Conservation (phyloP, 1,140 invertebrate genomes). For the Drosophila trapezifrons region DNA sequence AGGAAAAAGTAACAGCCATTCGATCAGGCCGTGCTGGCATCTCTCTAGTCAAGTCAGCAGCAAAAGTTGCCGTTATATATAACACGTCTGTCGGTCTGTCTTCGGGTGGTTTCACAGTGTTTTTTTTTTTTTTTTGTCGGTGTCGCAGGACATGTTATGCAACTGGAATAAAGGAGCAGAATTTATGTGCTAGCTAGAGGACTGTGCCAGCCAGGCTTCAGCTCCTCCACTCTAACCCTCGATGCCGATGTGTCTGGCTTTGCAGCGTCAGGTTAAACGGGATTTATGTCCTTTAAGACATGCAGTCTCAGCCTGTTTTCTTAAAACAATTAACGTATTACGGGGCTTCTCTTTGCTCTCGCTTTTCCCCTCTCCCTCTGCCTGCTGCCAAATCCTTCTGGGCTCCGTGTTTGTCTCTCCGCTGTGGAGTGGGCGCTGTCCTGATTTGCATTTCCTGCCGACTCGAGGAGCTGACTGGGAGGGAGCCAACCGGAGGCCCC, state of each 20-base stretch:
- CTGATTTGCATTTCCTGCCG: slow-evolving; percentile 67
- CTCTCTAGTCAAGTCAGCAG: slow-evolving; percentile 64
- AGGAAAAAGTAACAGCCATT: not conserved
- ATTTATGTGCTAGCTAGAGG: slow-evolving; percentile 71
- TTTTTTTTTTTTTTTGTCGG: slow-evolving; percentile 41
- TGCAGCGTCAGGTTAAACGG: slow-evolving; percentile 77
- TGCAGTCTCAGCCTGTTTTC: slow-evolving; percentile 61
- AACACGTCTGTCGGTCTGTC: slow-evolving; percentile 56
- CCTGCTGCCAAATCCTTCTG: slow-evolving; percentile 44
- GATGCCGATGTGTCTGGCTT: slow-evolving; percentile 37
- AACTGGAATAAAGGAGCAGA: slow-evolving; percentile 74
- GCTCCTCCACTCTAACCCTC: not conserved
- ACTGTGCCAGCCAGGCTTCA: slow-evolving; percentile 34
- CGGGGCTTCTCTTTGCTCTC: slow-evolving; percentile 12
- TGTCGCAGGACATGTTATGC: slow-evolving; percentile 76
- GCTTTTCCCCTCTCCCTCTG: not conserved
- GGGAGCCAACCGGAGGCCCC: slow-evolving; percentile 12
- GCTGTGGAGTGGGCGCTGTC: slow-evolving; percentile 3
- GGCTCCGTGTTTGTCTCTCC: slow-evolving; percentile 44
- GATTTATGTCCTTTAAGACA: slow-evolving; percentile 66
- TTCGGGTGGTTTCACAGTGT: slow-evolving; percentile 37
- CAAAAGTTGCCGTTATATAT: slow-evolving; percentile 69
- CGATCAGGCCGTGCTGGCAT: slow-evolving; percentile 1
- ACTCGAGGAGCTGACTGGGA: slow-evolving; percentile 14
- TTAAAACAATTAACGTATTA: slow-evolving; percentile 77